Conservation (phyloP, 2,888 invertebrate species). For the Drosophila kambysellisi region DNA sequence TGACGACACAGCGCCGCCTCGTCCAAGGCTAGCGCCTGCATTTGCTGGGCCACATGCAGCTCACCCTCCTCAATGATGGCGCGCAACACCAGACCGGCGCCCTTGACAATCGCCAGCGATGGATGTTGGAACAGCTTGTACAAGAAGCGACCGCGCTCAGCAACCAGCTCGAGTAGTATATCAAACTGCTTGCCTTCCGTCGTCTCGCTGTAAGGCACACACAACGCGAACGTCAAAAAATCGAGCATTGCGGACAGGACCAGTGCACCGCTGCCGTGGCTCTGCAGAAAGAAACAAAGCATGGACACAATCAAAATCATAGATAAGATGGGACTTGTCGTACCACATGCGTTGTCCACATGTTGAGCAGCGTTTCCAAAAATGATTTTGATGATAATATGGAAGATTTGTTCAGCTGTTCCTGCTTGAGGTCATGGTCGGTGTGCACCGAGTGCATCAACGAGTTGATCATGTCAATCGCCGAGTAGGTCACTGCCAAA, state of each 20-base stretch:
- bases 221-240: constrained; percentile 98
- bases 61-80: constrained; percentile 99
- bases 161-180: constrained; percentile 96
- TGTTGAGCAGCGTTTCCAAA: constrained; percentile 95
- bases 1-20: constrained; percentile 98
- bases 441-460: constrained; percentile 99
- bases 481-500: constrained; percentile 96
- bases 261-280: constrained; percentile 96
- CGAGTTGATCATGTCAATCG: constrained; percentile 98
- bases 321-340: constrained; percentile 75
- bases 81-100: constrained; percentile 98
- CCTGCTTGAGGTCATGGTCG: constrained; percentile 98
- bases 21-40: constrained; percentile 97
- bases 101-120: constrained; percentile 98
- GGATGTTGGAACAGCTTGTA: constrained; percentile 95
- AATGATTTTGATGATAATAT: constrained; percentile 96
- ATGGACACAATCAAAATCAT: not conserved
- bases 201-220: constrained; percentile 99
- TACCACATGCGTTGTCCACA: constrained; percentile 98
- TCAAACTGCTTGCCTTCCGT: constrained; percentile 99
- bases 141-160: constrained; percentile 94
- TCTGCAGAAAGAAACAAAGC: constrained; percentile 86
- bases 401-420: constrained; percentile 98
- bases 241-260: constrained; percentile 99
- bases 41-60: constrained; percentile 94